A percentile compares a stretch with the other conserved stretches of the same genome.
These are phyloP conservation scores for Cyanoramphus novaezelandiae DNA, from an alignment of 2,113 vertebrate genomes.

Conservation along the genomic window DNA sequence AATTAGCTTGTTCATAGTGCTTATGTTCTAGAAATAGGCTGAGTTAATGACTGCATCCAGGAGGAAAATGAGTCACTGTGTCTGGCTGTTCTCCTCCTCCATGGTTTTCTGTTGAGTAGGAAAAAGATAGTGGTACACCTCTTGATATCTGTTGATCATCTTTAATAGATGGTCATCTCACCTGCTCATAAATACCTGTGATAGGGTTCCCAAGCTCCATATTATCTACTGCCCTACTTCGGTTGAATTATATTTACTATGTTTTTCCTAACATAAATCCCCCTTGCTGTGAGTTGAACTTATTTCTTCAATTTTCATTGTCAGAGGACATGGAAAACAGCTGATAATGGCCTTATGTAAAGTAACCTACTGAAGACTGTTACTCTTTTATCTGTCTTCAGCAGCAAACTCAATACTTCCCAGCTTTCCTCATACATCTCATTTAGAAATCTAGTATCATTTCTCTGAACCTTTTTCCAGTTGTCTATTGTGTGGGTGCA, in stretches of 20 bases:
- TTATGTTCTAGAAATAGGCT: neutral
- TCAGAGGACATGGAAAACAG: neutral
- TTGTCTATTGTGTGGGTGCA: neutral
- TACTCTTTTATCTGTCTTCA: neutral
- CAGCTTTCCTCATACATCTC: fast-evolving
- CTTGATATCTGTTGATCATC: neutral
- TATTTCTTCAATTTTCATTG: neutral
- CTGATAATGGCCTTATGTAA: neutral
- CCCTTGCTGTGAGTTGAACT: neutral
- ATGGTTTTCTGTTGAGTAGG: neutral
- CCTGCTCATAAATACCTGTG: fast-evolving
- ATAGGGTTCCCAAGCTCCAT: neutral
- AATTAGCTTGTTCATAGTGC: neutral
- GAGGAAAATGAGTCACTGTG: neutral
- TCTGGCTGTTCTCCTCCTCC: neutral
- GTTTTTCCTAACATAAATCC: neutral
- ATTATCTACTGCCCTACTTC: neutral
- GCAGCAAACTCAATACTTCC: neutral
- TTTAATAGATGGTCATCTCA: neutral
- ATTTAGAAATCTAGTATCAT: neutral
- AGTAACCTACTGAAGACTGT: neutral
- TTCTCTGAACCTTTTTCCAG: neutral
- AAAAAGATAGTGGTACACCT: neutral
- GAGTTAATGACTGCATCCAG: neutral
- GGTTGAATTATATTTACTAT: neutral